Evolutionary conservation across 53 echinoderm and acorn worm genomes (phyloP).

Genomic region (Echinarachnius parma): DNA sequence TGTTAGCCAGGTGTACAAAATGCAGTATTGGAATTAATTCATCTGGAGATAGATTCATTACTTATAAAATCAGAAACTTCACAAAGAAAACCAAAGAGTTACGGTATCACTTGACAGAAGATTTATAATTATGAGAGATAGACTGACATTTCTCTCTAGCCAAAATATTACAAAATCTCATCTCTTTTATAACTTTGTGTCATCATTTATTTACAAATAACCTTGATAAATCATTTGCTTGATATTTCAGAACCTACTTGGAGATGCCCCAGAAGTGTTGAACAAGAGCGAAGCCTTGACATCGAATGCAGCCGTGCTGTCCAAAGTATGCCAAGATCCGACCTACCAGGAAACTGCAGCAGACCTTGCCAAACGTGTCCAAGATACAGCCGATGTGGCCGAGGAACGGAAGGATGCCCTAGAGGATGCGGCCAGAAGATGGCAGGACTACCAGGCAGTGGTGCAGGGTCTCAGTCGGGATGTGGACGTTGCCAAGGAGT

Average conservation of each 20-base stretch:
- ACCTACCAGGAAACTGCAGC: conserved; percentile 47
- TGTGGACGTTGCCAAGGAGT: conserved; percentile 63
- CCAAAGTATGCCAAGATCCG: conserved; percentile 60
- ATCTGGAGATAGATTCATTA: too few species aligned
- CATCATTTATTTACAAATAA: too few species aligned
- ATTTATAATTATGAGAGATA: too few species aligned
- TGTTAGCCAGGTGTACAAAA: too few species aligned
- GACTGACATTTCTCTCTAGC: too few species aligned
- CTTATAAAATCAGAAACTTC: too few species aligned
- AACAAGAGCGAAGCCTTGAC: conserved; percentile 53
- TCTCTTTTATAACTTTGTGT: too few species aligned
- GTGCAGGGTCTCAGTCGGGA: conserved; percentile 51
- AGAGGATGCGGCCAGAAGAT: conserved; percentile 49
- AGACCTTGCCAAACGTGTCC: conserved; percentile 28
- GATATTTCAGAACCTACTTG: conserved; percentile 50
- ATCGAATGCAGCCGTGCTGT: conserved; percentile 48
- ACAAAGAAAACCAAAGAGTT: too few species aligned
- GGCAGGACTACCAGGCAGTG: conserved; percentile 69
- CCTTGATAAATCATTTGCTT: too few species aligned
- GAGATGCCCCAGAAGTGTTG: conserved; percentile 49
- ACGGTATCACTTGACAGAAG: too few species aligned
- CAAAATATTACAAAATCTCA: too few species aligned
- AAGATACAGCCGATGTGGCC: conserved; percentile 31
- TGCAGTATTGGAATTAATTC: too few species aligned
- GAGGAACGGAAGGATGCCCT: conserved; percentile 53